Percentiles rank a stretch among this genome's conserved stretches.
phyloP scores from a whole-genome alignment of 2,113 vertebrate genomes.

The Puffinus mauretanicus region DNA sequence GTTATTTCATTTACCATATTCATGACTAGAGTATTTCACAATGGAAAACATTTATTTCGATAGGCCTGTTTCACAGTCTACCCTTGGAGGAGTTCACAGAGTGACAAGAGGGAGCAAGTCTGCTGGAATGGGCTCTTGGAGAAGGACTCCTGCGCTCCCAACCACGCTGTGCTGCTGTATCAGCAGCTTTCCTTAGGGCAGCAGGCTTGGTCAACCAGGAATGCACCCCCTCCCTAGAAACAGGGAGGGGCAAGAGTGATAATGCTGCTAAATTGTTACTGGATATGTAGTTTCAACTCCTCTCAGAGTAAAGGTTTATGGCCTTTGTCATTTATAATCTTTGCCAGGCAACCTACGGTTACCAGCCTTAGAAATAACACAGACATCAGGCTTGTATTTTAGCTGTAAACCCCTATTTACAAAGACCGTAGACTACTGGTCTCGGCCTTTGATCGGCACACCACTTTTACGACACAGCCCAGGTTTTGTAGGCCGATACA shows the following conservation, averaged over 20 bases:
- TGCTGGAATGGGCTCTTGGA: neutral
- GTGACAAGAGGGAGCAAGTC: neutral
- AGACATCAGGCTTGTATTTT: neutral
- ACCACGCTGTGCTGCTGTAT: neutral
- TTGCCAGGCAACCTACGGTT: neutral
- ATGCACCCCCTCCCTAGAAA: neutral
- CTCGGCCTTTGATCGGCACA: neutral
- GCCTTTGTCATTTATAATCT: neutral
- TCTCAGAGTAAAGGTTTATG: neutral
- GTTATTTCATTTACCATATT: neutral
- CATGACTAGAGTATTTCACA: neutral
- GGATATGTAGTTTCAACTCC: neutral
- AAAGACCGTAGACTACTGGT: neutral
- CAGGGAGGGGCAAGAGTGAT: neutral
- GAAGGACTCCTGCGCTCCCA: neutral
- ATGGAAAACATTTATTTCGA: neutral
- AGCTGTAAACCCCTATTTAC: neutral
- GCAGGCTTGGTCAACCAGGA: neutral
- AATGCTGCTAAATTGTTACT: neutral
- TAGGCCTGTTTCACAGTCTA: neutral
- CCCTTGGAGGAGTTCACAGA: neutral
- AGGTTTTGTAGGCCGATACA: neutral
- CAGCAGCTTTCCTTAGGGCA: neutral
- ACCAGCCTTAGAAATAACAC: neutral
- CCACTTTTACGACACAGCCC: neutral